A percentile compares a stretch with the other conserved stretches of the same genome.
Conservation (phyloP, 2,113 vertebrate species). For the Tonatia bakeri region DNA sequence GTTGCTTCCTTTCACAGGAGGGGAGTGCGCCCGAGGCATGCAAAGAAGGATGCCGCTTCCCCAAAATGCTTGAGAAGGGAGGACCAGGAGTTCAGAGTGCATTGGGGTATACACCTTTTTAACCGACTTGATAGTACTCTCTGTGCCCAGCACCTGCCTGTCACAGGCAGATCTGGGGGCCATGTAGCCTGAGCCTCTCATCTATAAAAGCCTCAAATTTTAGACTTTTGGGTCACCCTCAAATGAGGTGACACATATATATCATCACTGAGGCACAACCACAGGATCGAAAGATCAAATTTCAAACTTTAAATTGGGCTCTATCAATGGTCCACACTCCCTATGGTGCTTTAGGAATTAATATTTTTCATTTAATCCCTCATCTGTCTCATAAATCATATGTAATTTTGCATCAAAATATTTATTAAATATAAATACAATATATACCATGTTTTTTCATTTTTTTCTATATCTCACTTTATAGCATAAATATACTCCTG, state of each 20-base stretch:
- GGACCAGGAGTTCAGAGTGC: background rate
- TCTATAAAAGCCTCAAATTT: background rate
- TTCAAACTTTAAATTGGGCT: background rate
- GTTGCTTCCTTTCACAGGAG: background rate
- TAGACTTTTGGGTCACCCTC: background rate
- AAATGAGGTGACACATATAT: background rate
- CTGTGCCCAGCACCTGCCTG: background rate
- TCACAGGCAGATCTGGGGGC: background rate
- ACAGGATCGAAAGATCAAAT: background rate
- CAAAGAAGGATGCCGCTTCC: background rate
- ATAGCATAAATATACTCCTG: background rate
- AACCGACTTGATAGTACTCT: fast-evolving
- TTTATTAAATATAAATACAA: background rate
- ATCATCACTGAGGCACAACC: background rate
- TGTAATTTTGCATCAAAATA: background rate
- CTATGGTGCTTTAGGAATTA: background rate
- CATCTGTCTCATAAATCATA: background rate
- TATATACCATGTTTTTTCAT: background rate
- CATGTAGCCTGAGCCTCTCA: background rate
- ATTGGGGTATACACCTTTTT: background rate
- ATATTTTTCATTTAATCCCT: background rate
- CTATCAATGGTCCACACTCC: background rate
- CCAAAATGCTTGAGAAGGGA: background rate
- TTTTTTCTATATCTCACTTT: background rate
- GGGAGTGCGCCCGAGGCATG: background rate